These are phyloP conservation scores for Adela reaumurella DNA, from an alignment of 2,888 invertebrate species.

Conservation along the genomic window DNA sequence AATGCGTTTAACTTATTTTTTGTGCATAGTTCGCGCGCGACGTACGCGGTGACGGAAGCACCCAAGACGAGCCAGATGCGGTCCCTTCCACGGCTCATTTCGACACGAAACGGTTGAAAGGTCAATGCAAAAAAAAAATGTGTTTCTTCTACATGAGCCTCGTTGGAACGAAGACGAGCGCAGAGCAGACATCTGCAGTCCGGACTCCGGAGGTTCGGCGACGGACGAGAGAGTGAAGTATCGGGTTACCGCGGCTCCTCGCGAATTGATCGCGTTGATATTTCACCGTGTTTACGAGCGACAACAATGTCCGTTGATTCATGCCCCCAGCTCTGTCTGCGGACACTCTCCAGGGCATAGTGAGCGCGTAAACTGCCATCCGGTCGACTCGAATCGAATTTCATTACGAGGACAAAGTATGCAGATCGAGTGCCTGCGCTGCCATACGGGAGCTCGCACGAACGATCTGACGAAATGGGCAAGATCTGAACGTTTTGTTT, in stretches of 20 bases:
- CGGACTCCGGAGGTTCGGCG: not conserved
- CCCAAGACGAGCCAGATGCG: not conserved
- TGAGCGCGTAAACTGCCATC: not conserved
- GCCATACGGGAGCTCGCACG: not conserved
- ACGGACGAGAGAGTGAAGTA: not conserved
- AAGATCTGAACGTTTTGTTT: no score
- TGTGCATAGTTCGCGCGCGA: conserved; percentile 32
- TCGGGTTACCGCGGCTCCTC: not conserved
- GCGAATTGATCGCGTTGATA: not conserved
- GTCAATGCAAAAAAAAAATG: conserved; percentile 47
- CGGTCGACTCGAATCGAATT: not conserved
- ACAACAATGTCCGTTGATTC: not conserved
- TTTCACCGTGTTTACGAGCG: not conserved
- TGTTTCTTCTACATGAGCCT: conserved; percentile 9
- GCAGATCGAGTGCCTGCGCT: not conserved
- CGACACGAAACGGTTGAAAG: conserved; percentile 31
- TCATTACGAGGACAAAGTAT: not conserved
- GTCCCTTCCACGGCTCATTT: not conserved
- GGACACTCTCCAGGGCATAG: not conserved
- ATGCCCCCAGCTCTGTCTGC: not conserved
- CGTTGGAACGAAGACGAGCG: not conserved
- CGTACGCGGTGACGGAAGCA: conserved; percentile 18
- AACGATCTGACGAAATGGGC: no score
- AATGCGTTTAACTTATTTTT: conserved; percentile 41
- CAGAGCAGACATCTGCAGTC: not conserved